These are phyloP conservation scores for Candidula unifasciata DNA, from an alignment of 2,888 invertebrate species.

Conservation along the genomic window DNA sequence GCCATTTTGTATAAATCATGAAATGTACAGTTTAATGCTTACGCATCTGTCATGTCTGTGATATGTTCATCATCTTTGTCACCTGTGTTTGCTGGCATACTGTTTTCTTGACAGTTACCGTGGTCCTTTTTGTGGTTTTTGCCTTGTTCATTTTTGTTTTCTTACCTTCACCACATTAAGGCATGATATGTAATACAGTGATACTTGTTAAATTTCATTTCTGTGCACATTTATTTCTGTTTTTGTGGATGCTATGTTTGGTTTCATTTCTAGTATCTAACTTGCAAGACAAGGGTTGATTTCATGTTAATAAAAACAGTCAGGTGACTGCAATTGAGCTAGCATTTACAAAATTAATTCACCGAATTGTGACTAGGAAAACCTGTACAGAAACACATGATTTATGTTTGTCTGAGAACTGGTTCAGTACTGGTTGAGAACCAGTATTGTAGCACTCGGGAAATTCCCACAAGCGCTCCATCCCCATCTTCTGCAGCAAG, in stretches of 20 bases:
- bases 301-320: no score
- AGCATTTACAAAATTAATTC: no score
- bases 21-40: neutral
- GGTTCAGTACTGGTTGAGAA: no score
- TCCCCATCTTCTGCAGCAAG: no score
- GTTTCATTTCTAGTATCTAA: neutral
- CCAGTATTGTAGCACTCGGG: no score
- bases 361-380: no score
- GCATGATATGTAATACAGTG: slow-evolving; percentile 20
- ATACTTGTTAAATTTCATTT: slow-evolving; percentile 9
- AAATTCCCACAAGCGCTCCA: no score
- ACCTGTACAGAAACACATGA: no score
- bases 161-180: neutral
- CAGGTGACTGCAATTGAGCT: no score
- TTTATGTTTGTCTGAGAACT: no score
- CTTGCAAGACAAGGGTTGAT: neutral
- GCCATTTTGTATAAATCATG: neutral
- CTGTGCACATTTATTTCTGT: neutral
- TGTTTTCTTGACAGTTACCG: slow-evolving; percentile 15
- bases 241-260: neutral
- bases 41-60: slow-evolving; percentile 19
- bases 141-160: neutral
- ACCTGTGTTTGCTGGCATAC: slow-evolving; percentile 20
- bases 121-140: neutral
- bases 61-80: neutral